Percentiles rank a stretch among this genome's conserved stretches.
Evolutionary conservation across 2,113 vertebrate species (phyloP).

Genomic region (Nycticorax nycticorax): DNA sequence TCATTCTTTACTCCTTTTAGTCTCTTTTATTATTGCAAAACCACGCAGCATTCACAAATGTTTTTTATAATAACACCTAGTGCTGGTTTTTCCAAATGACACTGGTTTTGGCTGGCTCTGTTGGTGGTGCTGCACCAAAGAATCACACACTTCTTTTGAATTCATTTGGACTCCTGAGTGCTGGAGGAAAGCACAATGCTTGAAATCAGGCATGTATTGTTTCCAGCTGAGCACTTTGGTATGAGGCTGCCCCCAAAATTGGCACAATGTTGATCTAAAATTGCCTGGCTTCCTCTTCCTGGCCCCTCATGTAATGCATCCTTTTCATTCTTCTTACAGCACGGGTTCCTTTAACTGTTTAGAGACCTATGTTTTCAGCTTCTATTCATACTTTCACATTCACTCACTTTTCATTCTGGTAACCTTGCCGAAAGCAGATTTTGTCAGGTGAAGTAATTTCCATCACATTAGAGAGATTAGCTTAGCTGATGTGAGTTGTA

Average conservation of each 20-base stretch:
- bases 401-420: slow-evolving; percentile 22
- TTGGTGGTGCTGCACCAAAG: background rate
- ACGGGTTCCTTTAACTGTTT: background rate
- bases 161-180: background rate
- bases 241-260: background rate
- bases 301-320: background rate
- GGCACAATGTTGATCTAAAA: background rate
- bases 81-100: background rate
- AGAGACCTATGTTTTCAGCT: background rate
- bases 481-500: background rate
- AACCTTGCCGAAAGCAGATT: slow-evolving; percentile 49
- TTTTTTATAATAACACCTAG: background rate
- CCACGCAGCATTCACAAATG: background rate
- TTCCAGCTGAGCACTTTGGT: background rate
- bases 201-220: background rate
- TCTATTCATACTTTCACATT: background rate
- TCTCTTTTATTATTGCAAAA: background rate
- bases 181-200: background rate
- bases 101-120: background rate
- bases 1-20: background rate
- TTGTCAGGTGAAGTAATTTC: slow-evolving; percentile 46
- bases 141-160: background rate
- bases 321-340: background rate
- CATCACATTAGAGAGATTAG: slow-evolving; percentile 50
- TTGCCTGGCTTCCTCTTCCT: background rate